These are phyloP conservation scores for Procambarus virginalis DNA, from an alignment of 1,140 invertebrate genomes.

Conservation along the genomic window DNA sequence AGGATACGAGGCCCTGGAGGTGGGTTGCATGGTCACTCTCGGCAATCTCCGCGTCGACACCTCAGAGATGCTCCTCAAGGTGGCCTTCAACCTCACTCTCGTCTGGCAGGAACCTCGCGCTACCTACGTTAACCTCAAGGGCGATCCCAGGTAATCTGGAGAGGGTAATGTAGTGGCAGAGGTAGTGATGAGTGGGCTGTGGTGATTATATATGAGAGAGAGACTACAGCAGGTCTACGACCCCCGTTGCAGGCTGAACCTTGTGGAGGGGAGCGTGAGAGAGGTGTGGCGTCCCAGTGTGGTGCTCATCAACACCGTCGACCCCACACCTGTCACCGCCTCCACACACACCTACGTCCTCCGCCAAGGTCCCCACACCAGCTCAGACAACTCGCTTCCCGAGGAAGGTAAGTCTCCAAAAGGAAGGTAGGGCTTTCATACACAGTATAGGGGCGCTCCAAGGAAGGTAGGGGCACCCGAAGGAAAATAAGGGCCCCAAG, in stretches of 20 bases:
- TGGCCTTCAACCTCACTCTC: constrained; percentile 58
- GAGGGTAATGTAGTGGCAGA: background rate
- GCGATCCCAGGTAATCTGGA: constrained; percentile 21
- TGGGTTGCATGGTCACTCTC: constrained; percentile 6
- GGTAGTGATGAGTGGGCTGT: no score
- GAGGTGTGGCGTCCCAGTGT: constrained; percentile 35
- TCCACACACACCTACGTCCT: constrained; percentile 17
- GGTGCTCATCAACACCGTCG: constrained; percentile 25
- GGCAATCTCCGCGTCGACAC: constrained; percentile 45
- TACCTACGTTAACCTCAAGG: constrained; percentile 61
- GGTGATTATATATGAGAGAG: no score
- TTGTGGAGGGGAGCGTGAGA: constrained; percentile 23
- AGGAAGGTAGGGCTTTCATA: no score
- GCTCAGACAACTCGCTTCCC: constrained; percentile 24
- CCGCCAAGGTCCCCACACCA: background rate
- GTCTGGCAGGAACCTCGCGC: constrained; percentile 55
- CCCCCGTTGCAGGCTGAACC: constrained; percentile 11
- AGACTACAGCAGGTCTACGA: no score
- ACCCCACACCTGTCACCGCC: background rate
- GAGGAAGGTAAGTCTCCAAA: constrained; percentile 17
- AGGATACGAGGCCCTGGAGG: background rate
- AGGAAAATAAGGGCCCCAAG: no score
- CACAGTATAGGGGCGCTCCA: no score
- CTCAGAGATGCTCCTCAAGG: constrained; percentile 52
- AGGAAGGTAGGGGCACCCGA: no score